Conservation (phyloP, 2,113 vertebrate species). For the Sceloporus tristichus region DNA sequence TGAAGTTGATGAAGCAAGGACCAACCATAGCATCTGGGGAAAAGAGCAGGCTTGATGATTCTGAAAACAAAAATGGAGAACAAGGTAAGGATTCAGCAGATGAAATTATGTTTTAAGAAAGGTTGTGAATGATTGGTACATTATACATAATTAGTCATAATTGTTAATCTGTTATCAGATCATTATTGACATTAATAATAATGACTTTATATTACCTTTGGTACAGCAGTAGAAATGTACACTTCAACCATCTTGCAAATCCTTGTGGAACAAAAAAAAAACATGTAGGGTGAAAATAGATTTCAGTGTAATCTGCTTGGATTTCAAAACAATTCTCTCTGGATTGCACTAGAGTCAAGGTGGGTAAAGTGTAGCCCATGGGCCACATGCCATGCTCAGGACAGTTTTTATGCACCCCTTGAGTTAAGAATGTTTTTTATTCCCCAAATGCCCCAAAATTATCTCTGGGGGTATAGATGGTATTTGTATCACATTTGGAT, state of each 20-base stretch:
- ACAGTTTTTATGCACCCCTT: too few relatives aligned
- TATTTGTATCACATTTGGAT: too few relatives aligned
- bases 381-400: too few relatives aligned
- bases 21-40: conserved; percentile 8
- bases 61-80: conserved; percentile 72
- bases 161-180: not conserved
- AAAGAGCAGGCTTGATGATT: conserved; percentile 58
- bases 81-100: conserved; percentile 36
- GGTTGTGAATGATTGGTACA: not conserved
- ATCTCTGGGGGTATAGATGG: too few relatives aligned
- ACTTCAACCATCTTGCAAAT: not conserved
- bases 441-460: too few relatives aligned
- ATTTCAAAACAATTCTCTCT: not conserved
- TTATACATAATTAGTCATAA: not conserved
- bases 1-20: conserved; percentile 69
- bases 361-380: too few relatives aligned
- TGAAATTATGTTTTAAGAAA: not conserved
- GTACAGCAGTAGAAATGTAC: not conserved
- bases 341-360: not conserved
- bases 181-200: not conserved
- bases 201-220: not conserved
- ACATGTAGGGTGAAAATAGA: not conserved
- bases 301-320: not conserved
- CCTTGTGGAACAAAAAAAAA: not conserved
- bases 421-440: too few relatives aligned